These are phyloP conservation scores for Diachasma alloeum DNA, from an alignment of 1,140 invertebrate species.

Conservation along the genomic window DNA sequence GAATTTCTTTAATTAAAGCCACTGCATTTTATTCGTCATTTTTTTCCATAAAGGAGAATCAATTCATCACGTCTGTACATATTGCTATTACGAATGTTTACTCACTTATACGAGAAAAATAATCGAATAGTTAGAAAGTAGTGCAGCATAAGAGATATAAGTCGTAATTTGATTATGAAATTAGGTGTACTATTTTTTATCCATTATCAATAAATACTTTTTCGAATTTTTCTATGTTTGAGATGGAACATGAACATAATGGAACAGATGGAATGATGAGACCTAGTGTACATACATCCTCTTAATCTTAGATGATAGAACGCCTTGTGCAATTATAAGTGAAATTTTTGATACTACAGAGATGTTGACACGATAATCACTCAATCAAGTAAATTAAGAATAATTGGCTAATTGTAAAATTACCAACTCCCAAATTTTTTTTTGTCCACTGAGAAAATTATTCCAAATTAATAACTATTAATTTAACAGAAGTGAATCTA, in stretches of 20 bases:
- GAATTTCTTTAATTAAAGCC: not conserved
- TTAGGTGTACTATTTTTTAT: not conserved
- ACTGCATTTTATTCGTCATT: not conserved
- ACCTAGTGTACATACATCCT: not conserved
- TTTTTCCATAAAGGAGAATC: not conserved
- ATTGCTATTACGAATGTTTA: not conserved
- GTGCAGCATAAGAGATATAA: not conserved
- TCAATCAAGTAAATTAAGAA: not conserved
- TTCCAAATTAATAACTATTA: too few species aligned
- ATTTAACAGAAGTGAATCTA: not conserved
- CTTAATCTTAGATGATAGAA: not conserved
- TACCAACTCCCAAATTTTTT: not conserved
- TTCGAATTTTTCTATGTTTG: not conserved
- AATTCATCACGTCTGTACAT: not conserved
- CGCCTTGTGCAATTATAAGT: constrained; percentile 15
- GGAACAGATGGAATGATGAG: not conserved
- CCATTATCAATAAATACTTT: not conserved
- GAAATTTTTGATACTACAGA: not conserved
- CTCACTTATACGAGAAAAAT: not conserved
- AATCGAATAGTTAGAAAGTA: not conserved
- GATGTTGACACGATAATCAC: not conserved
- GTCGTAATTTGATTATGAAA: not conserved
- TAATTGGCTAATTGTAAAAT: not conserved
- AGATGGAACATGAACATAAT: not conserved
- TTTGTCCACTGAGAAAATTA: not conserved